Conservation (phyloP, 2,797 vertebrate species). For the Urosaurus nigricauda region DNA sequence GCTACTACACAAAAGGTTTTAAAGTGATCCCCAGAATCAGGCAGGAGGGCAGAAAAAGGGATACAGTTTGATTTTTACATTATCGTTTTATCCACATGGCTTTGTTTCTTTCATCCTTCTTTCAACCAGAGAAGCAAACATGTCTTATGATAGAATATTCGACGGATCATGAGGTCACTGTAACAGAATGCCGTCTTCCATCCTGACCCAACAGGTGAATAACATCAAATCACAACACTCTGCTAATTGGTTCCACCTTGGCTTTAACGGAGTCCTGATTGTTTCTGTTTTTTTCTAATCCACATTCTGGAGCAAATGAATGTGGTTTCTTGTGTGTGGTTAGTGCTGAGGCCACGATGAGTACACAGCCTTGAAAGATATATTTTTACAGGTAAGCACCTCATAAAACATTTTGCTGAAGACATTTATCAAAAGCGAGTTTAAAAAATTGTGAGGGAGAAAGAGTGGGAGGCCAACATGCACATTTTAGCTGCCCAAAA, state of each 20-base stretch:
- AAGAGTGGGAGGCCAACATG: slow-evolving; percentile 78
- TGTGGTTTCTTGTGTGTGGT: slow-evolving; percentile 64
- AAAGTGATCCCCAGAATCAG: not conserved
- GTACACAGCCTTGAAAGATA: slow-evolving; percentile 75
- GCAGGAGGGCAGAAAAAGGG: not conserved
- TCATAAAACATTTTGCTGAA: slow-evolving; percentile 82
- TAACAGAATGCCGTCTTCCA: slow-evolving; percentile 52
- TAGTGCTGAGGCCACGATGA: slow-evolving; percentile 72
- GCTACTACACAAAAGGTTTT: not conserved
- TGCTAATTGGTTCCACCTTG: slow-evolving; percentile 67
- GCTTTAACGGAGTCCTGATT: slow-evolving; percentile 32
- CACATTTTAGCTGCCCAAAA: slow-evolving; percentile 87
- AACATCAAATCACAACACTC: slow-evolving; percentile 68
- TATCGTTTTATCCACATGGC: not conserved
- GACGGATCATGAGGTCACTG: slow-evolving; percentile 18
- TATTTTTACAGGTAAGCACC: slow-evolving; percentile 79
- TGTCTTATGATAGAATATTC: not conserved
- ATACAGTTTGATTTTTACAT: not conserved
- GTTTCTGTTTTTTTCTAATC: slow-evolving; percentile 49
- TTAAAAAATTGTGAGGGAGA: slow-evolving; percentile 73
- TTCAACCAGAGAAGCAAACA: no score
- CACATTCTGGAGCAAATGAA: slow-evolving; percentile 48
- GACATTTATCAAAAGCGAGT: slow-evolving; percentile 84
- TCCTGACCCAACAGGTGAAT: slow-evolving; percentile 67
- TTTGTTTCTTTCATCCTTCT: not conserved